phyloP scores from a whole-genome alignment of 2,113 vertebrate species.

The Myotis brandtii region DNA sequence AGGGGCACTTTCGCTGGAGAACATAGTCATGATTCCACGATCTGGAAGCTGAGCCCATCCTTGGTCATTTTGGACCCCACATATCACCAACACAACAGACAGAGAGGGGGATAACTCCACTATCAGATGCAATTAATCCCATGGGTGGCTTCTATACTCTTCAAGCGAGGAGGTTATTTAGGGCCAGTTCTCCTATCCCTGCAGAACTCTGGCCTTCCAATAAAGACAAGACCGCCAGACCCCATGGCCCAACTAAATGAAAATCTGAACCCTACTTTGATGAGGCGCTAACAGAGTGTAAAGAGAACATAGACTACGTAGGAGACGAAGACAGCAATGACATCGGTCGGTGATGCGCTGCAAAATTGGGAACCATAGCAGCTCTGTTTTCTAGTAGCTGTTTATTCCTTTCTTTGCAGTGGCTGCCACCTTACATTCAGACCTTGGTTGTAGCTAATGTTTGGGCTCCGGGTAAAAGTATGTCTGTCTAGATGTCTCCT shows the following conservation, averaged over 20 bases:
- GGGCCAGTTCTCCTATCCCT: neutral
- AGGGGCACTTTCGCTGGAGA: neutral
- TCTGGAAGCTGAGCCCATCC: neutral
- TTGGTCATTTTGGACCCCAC: neutral
- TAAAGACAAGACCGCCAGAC: neutral
- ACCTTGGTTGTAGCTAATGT: neutral
- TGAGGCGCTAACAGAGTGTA: too few species aligned
- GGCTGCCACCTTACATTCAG: neutral
- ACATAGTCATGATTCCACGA: accelerated
- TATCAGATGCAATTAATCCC: neutral
- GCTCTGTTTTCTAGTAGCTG: neutral
- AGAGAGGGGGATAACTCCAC: neutral
- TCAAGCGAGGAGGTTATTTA: neutral
- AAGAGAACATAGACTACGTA: neutral
- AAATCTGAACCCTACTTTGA: neutral
- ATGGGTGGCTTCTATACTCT: accelerated
- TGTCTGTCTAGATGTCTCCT: neutral
- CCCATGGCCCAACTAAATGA: neutral
- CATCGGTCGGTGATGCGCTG: accelerated
- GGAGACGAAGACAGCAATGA: neutral
- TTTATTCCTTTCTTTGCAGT: neutral
- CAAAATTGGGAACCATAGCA: accelerated
- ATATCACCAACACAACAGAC: neutral
- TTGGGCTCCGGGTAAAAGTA: neutral
- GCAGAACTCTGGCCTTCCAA: neutral